Base-by-base conservation (phyloP, 2,797 vertebrate genomes). In the Onychomys leucogaster region DNA sequence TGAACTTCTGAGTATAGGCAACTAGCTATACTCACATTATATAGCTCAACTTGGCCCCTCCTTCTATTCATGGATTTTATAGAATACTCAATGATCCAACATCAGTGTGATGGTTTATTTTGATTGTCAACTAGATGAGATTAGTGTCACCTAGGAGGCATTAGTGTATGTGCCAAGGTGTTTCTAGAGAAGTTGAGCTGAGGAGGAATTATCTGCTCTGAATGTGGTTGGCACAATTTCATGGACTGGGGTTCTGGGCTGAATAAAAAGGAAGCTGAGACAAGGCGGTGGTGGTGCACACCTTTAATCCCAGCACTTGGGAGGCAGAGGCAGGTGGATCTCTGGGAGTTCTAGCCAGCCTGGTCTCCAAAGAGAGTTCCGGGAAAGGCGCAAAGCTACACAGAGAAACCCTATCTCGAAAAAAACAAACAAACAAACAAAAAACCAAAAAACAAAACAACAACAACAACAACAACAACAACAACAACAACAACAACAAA, bases 11-110 rank as follows among this genome's bases (percentile, higher is more conserved):
- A 65, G 12, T 2, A 1, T 0, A 2, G 43, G 41, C 25, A 0
- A 43, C 0, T 0, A 6, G 3, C 55, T n/a, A 21, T 32, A 6
- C 49, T 87, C n/a, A 57, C 5, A 21, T 17, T 14, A 8, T 3
- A 9, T 0, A 29, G 43, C 1, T 0, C 8, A 7, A 2, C 43
- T 12, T 6, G 0, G 11, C 2, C 2, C 19, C 19, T 14, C 4
- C 57, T 55, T 46, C 63, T 63, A 12, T 0, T 4, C 0, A 1
- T 1, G 52, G 4, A 9, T 67, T 82, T 94, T 73, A 57, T 5
- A 49, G 71, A 52, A 37, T 14, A 55, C 13, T 27, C 46, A 19
- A 0, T 0, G 34, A 55, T 16, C 34, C n/a, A 41, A 9, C 0
- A 1, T 32, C 27, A 4, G 34, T 5, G 25, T 2, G n/a, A 21